Evolutionary conservation across 2,797 vertebrate genomes (phyloP).

Genomic region (Liasis olivaceus): DNA sequence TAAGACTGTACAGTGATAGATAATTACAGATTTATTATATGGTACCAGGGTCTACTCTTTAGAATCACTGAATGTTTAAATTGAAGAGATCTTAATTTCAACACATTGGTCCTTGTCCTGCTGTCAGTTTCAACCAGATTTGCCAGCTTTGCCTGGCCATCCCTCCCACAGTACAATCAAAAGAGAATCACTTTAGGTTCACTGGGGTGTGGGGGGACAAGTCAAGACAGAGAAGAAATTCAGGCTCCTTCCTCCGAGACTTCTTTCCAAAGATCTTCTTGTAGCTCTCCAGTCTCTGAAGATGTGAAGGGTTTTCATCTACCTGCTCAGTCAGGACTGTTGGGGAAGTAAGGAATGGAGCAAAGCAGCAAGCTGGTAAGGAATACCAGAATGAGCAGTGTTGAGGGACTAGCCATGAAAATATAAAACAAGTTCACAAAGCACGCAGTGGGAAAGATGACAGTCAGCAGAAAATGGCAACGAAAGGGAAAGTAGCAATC

Average conservation of each 20-base stretch:
- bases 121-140: neutral
- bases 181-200: neutral
- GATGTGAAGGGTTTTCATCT: neutral
- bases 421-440: neutral
- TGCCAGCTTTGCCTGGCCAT: neutral
- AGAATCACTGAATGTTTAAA: neutral
- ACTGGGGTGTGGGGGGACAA: neutral
- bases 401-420: neutral
- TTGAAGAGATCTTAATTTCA: neutral
- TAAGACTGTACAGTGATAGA: neutral
- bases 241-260: neutral
- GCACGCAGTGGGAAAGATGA: neutral
- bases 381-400: neutral
- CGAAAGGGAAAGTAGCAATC: neutral
- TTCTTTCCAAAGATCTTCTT: neutral
- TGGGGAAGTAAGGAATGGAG: neutral
- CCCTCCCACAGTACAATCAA: neutral
- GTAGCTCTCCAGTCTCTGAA: neutral
- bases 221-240: neutral
- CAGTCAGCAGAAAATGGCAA: neutral
- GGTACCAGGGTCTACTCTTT: neutral
- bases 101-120: neutral
- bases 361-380: neutral
- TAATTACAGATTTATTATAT: neutral
- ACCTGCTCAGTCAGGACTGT: neutral